These are phyloP conservation scores for Chiloscyllium punctatum DNA, from an alignment of 2,797 vertebrate genomes.

Conservation along the genomic window DNA sequence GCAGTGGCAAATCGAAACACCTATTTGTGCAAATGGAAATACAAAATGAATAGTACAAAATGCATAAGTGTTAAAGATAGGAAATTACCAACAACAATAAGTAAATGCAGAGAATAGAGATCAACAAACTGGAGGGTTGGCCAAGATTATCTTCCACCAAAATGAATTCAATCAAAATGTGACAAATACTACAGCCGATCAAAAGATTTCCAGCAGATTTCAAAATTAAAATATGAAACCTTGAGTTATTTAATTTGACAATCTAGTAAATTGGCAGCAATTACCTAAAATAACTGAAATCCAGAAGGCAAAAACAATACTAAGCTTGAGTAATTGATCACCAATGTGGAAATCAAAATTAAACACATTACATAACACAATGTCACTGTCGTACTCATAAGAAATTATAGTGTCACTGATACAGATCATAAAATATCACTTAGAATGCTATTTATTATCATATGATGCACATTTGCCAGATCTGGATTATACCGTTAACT, in stretches of 20 bases:
- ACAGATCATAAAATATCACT: background rate
- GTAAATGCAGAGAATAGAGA: background rate
- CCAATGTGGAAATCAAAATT: background rate
- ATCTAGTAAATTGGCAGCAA: background rate
- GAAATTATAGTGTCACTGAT: background rate
- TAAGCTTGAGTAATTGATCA: background rate
- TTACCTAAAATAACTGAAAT: background rate
- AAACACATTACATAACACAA: background rate
- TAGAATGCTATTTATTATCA: background rate
- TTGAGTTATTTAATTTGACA: slow-evolving; percentile 8
- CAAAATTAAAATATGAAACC: background rate
- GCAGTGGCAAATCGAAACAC: background rate
- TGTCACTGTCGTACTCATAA: background rate
- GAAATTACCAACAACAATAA: background rate
- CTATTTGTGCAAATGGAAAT: background rate
- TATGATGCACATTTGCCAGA: background rate
- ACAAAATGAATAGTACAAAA: background rate
- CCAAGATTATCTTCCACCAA: background rate
- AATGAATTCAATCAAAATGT: background rate
- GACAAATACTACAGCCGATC: background rate
- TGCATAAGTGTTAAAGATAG: background rate
- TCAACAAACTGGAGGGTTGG: background rate
- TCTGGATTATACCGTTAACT: background rate
- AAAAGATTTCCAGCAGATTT: background rate
- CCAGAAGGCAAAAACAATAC: background rate